phyloP scores from a whole-genome alignment of 2,888 invertebrate genomes.

The Xiphydria camelus region DNA sequence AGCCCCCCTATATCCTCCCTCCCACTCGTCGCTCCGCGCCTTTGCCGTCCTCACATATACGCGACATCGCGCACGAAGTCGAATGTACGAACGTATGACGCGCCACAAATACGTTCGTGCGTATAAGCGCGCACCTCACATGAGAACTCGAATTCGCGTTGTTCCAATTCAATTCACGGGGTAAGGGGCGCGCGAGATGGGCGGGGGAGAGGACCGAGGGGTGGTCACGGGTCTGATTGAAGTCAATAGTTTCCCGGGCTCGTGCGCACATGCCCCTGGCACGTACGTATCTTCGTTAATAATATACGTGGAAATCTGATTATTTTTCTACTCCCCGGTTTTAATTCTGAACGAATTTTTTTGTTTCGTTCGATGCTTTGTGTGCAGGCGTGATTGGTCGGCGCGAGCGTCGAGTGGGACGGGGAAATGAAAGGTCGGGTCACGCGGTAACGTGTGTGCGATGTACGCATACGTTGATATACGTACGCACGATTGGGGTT shows the following conservation, averaged over 20 bases:
- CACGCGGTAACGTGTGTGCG: too few relatives aligned
- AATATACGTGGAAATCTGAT: slow-evolving; percentile 55
- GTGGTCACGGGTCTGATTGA: slow-evolving; percentile 39
- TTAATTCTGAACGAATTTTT: slow-evolving; percentile 52
- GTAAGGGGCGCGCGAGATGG: slow-evolving; percentile 18
- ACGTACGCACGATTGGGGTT: too few relatives aligned
- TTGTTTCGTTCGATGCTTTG: slow-evolving; percentile 19
- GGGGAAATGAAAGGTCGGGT: slow-evolving; percentile 14
- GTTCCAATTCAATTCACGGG: slow-evolving; percentile 25
- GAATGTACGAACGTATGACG: neutral
- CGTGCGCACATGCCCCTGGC: slow-evolving; percentile 18
- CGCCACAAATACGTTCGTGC: neutral
- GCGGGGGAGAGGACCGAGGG: slow-evolving; percentile 4
- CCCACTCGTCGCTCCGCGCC: slow-evolving; percentile 17
- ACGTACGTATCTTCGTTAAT: slow-evolving; percentile 46
- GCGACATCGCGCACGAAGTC: neutral
- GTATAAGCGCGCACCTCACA: slow-evolving; percentile 23
- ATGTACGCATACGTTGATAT: too few relatives aligned
- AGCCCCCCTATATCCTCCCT: slow-evolving; percentile 28
- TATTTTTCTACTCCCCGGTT: slow-evolving; percentile 53
- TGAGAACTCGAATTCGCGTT: slow-evolving; percentile 30
- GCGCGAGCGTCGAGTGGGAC: slow-evolving; percentile 24
- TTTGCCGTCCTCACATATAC: slow-evolving; percentile 8
- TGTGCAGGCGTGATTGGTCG: slow-evolving; percentile 42
- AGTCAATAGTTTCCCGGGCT: slow-evolving; percentile 47